Conservation (phyloP, 1,140 invertebrate species). For the Thrips palmi region DNA sequence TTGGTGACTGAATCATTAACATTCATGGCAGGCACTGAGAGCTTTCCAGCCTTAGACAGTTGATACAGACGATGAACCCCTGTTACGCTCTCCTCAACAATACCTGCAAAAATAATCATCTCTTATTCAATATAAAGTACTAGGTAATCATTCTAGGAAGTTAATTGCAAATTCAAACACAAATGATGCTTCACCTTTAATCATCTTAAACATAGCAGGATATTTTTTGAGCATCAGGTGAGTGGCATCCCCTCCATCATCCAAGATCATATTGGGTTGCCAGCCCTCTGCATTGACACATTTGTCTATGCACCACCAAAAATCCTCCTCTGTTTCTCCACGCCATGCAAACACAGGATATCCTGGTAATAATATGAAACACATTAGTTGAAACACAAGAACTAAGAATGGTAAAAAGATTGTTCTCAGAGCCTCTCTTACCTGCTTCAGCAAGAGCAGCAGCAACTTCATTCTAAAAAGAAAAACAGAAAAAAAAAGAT, state of each 20-base stretch:
- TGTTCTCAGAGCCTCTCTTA: slow-evolving; percentile 16
- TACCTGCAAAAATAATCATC: slow-evolving; percentile 51
- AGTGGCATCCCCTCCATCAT: slow-evolving; percentile 94
- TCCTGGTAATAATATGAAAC: slow-evolving; percentile 23
- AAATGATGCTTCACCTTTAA: slow-evolving; percentile 48
- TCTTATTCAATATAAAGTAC: no score
- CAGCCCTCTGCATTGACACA: slow-evolving; percentile 80
- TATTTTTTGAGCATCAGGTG: slow-evolving; percentile 96
- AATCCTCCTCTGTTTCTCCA: slow-evolving; percentile 90
- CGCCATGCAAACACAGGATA: slow-evolving; percentile 89
- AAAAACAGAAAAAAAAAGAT: slow-evolving; percentile 12
- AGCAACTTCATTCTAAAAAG: slow-evolving; percentile 76
- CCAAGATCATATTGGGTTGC: slow-evolving; percentile 98
- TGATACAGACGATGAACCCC: slow-evolving; percentile 94
- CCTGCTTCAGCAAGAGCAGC: slow-evolving; percentile 84
- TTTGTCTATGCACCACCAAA: slow-evolving; percentile 98
- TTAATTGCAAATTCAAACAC: slow-evolving; percentile 19
- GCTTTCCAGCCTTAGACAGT: slow-evolving; percentile 81
- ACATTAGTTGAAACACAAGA: slow-evolving; percentile 2
- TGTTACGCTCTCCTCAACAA: slow-evolving; percentile 95
- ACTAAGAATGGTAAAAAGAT: slow-evolving; percentile 1
- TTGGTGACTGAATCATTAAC: slow-evolving; percentile 98
- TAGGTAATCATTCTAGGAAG: neutral
- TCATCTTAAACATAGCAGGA: slow-evolving; percentile 83
- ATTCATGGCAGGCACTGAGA: slow-evolving; percentile 97